Evolutionary conservation across 2,113 vertebrate genomes (phyloP).

Genomic region (Romanogobio albipinnatus): DNA sequence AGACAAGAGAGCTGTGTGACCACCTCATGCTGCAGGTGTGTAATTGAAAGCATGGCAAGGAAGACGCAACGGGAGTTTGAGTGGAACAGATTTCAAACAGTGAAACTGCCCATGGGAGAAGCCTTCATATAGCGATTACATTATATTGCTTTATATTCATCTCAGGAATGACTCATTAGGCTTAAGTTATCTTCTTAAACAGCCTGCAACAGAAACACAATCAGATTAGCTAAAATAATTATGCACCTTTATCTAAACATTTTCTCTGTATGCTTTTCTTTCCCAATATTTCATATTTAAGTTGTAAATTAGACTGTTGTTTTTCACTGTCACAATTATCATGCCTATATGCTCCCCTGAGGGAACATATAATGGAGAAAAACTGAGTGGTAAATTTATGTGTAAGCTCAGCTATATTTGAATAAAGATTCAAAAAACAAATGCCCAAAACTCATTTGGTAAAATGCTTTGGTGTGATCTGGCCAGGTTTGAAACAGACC

Average conservation of each 20-base stretch:
- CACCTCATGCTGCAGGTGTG: slow-evolving; percentile 17
- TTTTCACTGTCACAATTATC: not conserved
- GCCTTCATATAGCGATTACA: not conserved
- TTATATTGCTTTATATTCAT: slow-evolving; percentile 1
- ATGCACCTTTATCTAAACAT: not conserved
- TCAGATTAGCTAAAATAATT: not conserved
- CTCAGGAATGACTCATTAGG: not conserved
- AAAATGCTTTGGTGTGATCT: not conserved
- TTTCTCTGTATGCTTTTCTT: not conserved
- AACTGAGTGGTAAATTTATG: not conserved
- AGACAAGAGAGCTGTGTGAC: not conserved
- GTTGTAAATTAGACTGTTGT: not conserved
- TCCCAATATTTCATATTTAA: not conserved
- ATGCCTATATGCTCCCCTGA: not conserved
- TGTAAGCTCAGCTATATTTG: not conserved
- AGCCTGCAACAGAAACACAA: not conserved
- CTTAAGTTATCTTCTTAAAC: not conserved
- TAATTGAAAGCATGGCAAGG: slow-evolving; percentile 5
- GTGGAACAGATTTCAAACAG: not conserved
- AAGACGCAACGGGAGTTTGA: not conserved
- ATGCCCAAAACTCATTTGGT: not conserved
- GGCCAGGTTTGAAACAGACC: not conserved
- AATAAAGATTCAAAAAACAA: not conserved
- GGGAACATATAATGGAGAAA: not conserved
- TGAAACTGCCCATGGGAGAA: not conserved